Evolutionary conservation across 2,113 vertebrate species (phyloP).

Genomic region (Heterochromis multidens): DNA sequence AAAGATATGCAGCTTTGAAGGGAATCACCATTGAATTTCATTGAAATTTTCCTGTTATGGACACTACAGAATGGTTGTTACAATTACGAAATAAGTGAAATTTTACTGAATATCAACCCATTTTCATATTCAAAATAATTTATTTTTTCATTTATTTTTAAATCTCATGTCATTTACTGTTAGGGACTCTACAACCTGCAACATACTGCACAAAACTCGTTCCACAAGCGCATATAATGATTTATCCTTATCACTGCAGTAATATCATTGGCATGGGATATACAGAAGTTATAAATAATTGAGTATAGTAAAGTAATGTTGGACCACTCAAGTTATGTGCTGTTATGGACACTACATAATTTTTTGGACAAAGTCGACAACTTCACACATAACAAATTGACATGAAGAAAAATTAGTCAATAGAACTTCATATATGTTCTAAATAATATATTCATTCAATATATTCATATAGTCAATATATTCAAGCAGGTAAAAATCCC

Average conservation of each 20-base stretch:
- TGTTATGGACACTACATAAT: background rate
- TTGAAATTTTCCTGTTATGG: fast-evolving
- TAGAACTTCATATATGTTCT: no score
- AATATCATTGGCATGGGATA: background rate
- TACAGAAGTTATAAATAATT: background rate
- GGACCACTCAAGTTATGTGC: fast-evolving
- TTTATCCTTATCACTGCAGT: background rate
- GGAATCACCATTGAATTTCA: background rate
- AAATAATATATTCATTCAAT: no score
- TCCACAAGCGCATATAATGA: fast-evolving
- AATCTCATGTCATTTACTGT: background rate
- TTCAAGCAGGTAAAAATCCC: no score
- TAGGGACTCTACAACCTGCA: background rate
- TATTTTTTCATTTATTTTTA: fast-evolving
- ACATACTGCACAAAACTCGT: fast-evolving
- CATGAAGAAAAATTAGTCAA: no score
- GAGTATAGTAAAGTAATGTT: background rate
- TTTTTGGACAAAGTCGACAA: no score
- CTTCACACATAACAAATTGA: no score
- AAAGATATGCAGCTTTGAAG: background rate
- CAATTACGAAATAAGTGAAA: background rate
- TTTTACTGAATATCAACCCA: background rate
- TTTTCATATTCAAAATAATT: background rate
- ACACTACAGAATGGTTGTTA: background rate
- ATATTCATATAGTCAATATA: no score